Evolutionary conservation across 2,888 invertebrate species (phyloP), one percentile per base, ranked within the genome.

Genomic region (Meganola albula): DNA sequence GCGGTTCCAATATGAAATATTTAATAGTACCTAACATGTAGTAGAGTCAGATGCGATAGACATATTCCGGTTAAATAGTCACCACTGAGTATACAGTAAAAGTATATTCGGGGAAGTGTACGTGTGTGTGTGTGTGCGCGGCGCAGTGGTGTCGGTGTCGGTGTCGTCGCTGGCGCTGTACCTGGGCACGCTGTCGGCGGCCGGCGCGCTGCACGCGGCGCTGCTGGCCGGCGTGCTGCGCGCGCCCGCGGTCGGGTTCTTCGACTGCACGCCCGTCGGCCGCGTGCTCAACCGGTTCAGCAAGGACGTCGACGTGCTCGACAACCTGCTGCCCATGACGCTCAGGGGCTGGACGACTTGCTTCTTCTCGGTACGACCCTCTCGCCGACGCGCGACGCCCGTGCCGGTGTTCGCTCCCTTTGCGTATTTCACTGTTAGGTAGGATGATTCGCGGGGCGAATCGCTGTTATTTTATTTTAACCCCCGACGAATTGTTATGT

Each of bases 231-330:
- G 90, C 64, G 88, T 92, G 63, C 76, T 94, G 60, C 87, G 89
- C 67, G 89, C 90, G 54, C 91, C 92, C 37, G 79, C 88, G 75
- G 87, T 88, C 65, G 89, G 90, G 66, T 93, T 93, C 88, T 93
- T 91, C 88, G 93, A 94, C 80, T 91, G 92, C 55, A 94, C 93
- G 59, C 93, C 94, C 43, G 86, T 91, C 47, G 93, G 94, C 72
- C 88, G 94, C 69, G 89, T 93, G 69, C 88, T 93, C 76, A 93
- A 93, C 87, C 88, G 93, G 53, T 92, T 92, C 87, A 89, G 90
- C 71, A 92, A 92, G 87, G 92, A 92, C 74, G 79, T 92, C 52
- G 92, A 92, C 71, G 87, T 89, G 60, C 76, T 92, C 74, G 92
- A 92, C 87, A 91, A 90, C 71, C 87, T 89, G 62, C 86, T 92